phyloP scores from a whole-genome alignment of 2,113 vertebrate species.

The Varanus komodoensis region DNA sequence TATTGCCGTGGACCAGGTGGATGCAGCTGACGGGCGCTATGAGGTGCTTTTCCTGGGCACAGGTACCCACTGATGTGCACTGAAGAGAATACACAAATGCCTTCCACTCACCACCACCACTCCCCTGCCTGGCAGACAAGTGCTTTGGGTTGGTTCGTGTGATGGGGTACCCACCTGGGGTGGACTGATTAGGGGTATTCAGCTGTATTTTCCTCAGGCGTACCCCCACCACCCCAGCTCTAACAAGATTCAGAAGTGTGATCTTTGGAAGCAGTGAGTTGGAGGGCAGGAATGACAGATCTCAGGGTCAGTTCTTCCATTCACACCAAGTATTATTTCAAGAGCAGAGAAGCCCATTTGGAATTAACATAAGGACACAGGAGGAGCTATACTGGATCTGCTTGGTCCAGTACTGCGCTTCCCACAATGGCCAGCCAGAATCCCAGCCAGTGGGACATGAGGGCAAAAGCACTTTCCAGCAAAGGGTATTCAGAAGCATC shows the following conservation, averaged over 20 bases:
- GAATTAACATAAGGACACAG: too few species aligned
- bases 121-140: constrained; percentile 47
- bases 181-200: not conserved
- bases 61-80: constrained; percentile 86
- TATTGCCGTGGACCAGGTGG: constrained; percentile 96
- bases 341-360: not conserved
- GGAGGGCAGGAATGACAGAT: not conserved
- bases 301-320: constrained; percentile 4
- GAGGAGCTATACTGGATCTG: too few species aligned
- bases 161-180: not conserved
- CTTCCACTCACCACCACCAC: constrained; percentile 51
- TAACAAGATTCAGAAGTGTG: not conserved
- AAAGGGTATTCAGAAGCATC: too few species aligned
- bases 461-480: too few species aligned
- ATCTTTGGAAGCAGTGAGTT: not conserved
- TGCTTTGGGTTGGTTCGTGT: not conserved
- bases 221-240: not conserved
- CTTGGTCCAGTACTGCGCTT: too few species aligned
- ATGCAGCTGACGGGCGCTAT: constrained; percentile 96
- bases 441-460: too few species aligned
- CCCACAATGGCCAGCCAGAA: too few species aligned
- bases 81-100: constrained; percentile 68
- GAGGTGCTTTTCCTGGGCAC: constrained; percentile 99
- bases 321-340: not conserved
- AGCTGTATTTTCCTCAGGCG: not conserved